Evolutionary conservation across 2,888 invertebrate genomes (phyloP), one percentile per base, ranked within the genome.

Genomic region (Thereva nobilitata): DNA sequence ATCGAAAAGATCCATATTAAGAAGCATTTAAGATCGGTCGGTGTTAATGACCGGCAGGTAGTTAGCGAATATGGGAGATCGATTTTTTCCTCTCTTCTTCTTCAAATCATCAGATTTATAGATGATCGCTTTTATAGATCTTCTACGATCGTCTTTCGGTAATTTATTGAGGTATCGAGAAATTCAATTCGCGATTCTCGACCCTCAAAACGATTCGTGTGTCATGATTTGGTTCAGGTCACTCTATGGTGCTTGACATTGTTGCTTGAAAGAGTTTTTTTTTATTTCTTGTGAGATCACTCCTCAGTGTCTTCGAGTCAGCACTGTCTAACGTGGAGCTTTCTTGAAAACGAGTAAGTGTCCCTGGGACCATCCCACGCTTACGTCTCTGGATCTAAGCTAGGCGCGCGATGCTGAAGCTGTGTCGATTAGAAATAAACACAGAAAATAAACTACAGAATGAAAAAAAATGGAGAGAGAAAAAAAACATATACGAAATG

Each of bases 351-450:
- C 49, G 10, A 41, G 61, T 50, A 23, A 61, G 50, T 50, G 61
- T 61, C 61, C 61, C 61, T 61, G 61, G 61, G 23, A 23, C 61
- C 61, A 61, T 61, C 61, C 61, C 61, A 61, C 61, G 61, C 61
- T 61, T 34, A 2, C 50, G 34, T 41, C 40, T 38, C 49, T 41
- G 10, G 37, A 49, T 50, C 49, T 50, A 49, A 61, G 49, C 61
- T 61, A 50, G 49, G 34, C 50, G 49, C 50, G 49, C 35, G 41
- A 61, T 50, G 61, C 50, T 61, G 49, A 40, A 50, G 61, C 50
- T 23, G 23, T 61, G 61, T 61, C 61, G 61, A 61, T 61, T 61
- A 61, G 50, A 61, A 50, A 50, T 50, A 61, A 41, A 61, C 49
- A 50, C 34, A 41, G 10, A 35, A 50, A 50, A 61, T 41, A 23